Base-by-base conservation (phyloP, 2,888 invertebrate species). In the Agriopis aurantiaria region DNA sequence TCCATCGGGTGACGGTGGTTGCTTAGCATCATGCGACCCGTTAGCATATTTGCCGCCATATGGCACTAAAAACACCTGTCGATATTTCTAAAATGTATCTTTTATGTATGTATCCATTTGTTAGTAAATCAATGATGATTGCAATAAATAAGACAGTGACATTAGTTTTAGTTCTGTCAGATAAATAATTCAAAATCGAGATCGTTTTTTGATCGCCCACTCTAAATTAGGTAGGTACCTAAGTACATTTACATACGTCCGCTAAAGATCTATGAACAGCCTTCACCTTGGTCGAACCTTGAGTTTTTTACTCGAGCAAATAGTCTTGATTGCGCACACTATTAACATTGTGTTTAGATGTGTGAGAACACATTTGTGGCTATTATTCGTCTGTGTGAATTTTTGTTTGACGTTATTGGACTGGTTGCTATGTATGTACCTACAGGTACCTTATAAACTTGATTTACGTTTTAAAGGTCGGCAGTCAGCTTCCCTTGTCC, bases 241-340 rank as follows among this genome's bases (percentile, higher is more conserved):
- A 23, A 2, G 17, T 23, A 58, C 12, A 46, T 46, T 58, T 51
- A 68, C 43, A 48, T 68, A 60, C 52, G 51, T 59, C 56, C 73
- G 66, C 58, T 40, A 59, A 73, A 65, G 67, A 72, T 71, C 79
- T 76, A 78, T 73, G 74, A 77, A 72, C 71, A 58, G 67, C 82
- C 78, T 80, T 83, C 85, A 82, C 83, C 84, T 68, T 77, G 75
- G 33, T 55, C 56, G 69, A 78, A 80, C 86, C 87, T 87, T 86
- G 84, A 79, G 63, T 70, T 80, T 84, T 85, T 82, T 77, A 74
- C 70, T 72, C 64, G 72, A 66, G 63, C 68, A 68, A 73, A 62
- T 62, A 55, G 57, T 73, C 79, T 82, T 83, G 85, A 88, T 87
- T 84, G 81, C 79, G 75, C 75, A 75, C 76, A 78, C 80, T 80